Percentiles rank a stretch among this genome's conserved stretches.
Conservation (phyloP, 2,797 vertebrate genomes). For the Zenarchopterus dispar region DNA sequence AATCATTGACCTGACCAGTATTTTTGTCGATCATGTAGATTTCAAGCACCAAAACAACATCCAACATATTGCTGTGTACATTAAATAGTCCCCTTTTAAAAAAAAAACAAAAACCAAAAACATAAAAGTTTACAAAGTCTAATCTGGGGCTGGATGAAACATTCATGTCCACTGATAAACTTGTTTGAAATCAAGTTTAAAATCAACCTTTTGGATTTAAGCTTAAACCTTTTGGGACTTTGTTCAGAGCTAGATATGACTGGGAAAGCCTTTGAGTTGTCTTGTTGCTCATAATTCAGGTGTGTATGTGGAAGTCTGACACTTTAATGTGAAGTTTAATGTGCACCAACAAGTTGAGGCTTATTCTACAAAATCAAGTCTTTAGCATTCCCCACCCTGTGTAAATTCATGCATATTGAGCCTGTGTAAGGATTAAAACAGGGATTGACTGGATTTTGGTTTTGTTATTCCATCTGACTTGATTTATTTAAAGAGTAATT, state of each 20-base stretch:
- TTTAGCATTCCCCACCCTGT: constrained; percentile 45
- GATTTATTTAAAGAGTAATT: constrained; percentile 12
- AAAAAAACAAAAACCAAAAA: no score
- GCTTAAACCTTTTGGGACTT: background rate
- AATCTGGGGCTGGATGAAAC: background rate
- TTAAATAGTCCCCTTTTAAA: no score
- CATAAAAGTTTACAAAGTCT: no score
- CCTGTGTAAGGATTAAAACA: constrained; percentile 3
- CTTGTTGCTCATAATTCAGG: constrained; percentile 3
- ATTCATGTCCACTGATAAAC: background rate
- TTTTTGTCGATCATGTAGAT: no score
- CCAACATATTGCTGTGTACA: no score
- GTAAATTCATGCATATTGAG: constrained; percentile 22
- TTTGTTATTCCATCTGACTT: constrained; percentile 24
- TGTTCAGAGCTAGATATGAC: constrained; percentile 3
- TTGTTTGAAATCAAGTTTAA: background rate
- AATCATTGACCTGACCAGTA: no score
- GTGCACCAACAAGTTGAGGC: constrained; percentile 70
- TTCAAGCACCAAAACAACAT: no score
- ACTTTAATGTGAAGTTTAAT: constrained; percentile 54
- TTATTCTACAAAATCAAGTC: constrained; percentile 59
- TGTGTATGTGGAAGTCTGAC: constrained; percentile 32
- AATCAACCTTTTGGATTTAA: no score
- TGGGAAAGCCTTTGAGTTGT: constrained; percentile 2
- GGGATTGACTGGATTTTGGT: constrained; percentile 33